These are phyloP conservation scores for Crypturellus undulatus DNA, from an alignment of 2,113 vertebrate genomes.

Conservation along the genomic window DNA sequence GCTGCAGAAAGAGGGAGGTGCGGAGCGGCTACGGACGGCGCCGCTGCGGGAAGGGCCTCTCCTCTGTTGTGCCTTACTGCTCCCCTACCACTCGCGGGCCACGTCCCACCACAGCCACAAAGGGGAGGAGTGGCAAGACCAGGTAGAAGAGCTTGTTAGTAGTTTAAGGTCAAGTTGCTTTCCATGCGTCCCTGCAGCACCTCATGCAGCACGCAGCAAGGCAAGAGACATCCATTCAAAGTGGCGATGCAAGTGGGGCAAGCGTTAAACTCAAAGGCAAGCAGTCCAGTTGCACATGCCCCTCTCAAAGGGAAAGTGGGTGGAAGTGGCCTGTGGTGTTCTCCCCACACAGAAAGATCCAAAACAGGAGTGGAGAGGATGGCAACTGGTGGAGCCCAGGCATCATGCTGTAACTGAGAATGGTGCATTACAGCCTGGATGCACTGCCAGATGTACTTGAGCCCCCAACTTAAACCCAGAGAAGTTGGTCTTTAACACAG, in stretches of 20 bases:
- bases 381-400: neutral
- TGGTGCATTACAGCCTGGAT: neutral
- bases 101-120: accelerated
- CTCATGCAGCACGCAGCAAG: neutral
- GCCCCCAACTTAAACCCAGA: neutral
- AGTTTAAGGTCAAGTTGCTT: too few relatives aligned
- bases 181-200: neutral
- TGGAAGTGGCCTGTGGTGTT: neutral
- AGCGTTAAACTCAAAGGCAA: neutral
- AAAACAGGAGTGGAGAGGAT: neutral
- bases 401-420: too few relatives aligned
- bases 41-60: accelerated
- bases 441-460: neutral
- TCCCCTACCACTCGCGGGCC: neutral
- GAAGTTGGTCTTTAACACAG: neutral
- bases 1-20: neutral
- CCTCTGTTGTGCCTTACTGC: neutral
- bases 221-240: accelerated
- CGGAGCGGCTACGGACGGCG: neutral
- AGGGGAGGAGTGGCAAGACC: accelerated
- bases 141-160: accelerated
- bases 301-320: accelerated
- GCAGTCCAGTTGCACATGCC: too few relatives aligned
- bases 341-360: neutral
- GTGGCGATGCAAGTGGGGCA: too few relatives aligned